Evolutionary conservation across 2,888 invertebrate genomes (phyloP).

Genomic region (Hirtodrosophila alboralis): DNA sequence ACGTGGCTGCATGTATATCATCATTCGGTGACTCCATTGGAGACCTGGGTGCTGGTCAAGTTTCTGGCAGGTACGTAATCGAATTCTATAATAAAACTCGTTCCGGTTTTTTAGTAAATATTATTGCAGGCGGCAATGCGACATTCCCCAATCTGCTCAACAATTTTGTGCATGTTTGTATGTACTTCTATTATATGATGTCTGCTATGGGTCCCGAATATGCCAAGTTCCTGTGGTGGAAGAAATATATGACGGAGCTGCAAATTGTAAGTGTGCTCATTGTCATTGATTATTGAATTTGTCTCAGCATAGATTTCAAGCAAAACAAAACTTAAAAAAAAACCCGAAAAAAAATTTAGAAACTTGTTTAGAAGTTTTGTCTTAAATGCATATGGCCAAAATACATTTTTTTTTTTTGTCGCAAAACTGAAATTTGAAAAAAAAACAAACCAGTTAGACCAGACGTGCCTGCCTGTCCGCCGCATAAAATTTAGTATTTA

Average conservation of each 20-base stretch:
- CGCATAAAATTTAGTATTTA: constrained; percentile 51
- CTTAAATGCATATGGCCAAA: constrained; percentile 46
- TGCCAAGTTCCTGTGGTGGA: constrained; percentile 96
- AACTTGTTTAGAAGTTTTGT: constrained; percentile 67
- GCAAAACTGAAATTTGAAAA: constrained; percentile 24
- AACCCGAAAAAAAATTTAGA: no score
- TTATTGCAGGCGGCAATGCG: constrained; percentile 85
- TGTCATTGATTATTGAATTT: constrained; percentile 37
- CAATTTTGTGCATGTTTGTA: constrained; percentile 96
- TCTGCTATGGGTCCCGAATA: constrained; percentile 95
- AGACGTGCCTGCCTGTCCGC: constrained; percentile 36
- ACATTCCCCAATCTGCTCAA: constrained; percentile 88
- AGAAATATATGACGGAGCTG: constrained; percentile 95
- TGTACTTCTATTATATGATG: constrained; percentile 97
- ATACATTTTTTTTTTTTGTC: constrained; percentile 47
- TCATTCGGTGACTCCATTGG: constrained; percentile 96
- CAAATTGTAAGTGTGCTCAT: constrained; percentile 91
- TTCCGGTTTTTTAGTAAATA: no score
- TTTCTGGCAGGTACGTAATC: constrained; percentile 88
- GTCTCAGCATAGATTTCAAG: constrained; percentile 41
- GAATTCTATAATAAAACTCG: no score
- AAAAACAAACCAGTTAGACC: constrained; percentile 72
- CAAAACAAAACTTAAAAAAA: constrained; percentile 14
- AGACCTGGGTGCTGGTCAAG: constrained; percentile 96
- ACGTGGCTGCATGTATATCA: constrained; percentile 96